Evolutionary conservation across 2,888 invertebrate genomes (phyloP).

Genomic region (Micropterix aruncella): DNA sequence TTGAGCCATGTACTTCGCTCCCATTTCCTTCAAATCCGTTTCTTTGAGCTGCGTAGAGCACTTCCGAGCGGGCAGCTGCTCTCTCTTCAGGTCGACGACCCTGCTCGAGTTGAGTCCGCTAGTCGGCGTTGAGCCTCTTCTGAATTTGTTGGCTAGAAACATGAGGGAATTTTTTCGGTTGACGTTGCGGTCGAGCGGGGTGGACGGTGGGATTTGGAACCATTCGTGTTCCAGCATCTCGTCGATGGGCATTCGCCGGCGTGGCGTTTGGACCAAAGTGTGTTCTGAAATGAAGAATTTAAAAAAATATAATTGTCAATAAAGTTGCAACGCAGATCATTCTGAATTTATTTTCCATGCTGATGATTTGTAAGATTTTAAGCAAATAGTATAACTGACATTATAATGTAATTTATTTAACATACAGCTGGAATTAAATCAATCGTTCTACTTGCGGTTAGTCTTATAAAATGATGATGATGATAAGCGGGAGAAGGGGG

Average conservation of each 20-base stretch:
- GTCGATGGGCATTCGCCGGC: slow-evolving; percentile 28
- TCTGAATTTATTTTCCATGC: too few species aligned
- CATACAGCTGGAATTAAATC: too few species aligned
- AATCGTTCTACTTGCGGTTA: too few species aligned
- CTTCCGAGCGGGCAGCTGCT: slow-evolving; percentile 19
- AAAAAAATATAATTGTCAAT: too few species aligned
- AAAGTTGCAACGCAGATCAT: too few species aligned
- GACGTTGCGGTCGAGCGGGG: slow-evolving; percentile 10
- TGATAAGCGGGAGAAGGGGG: too few species aligned
- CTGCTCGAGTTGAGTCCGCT: slow-evolving; percentile 6
- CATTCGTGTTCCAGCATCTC: slow-evolving; percentile 39
- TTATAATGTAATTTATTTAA: too few species aligned
- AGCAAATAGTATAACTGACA: too few species aligned
- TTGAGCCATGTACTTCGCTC: slow-evolving; percentile 4
- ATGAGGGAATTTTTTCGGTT: slow-evolving; percentile 11
- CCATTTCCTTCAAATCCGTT: slow-evolving; percentile 8
- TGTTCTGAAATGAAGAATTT: slow-evolving; percentile 32
- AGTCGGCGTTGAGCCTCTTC: slow-evolving; percentile 20
- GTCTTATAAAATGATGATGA: too few species aligned
- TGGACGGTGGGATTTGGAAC: slow-evolving; percentile 25
- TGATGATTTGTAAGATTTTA: too few species aligned
- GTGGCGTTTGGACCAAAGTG: slow-evolving; percentile 32
- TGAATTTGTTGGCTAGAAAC: slow-evolving; percentile 11
- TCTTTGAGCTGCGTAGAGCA: slow-evolving; percentile 11
- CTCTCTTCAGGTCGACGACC: slow-evolving; percentile 10